These are phyloP conservation scores for Apeira syringaria DNA, from an alignment of 2,888 invertebrate species.

Conservation along the genomic window DNA sequence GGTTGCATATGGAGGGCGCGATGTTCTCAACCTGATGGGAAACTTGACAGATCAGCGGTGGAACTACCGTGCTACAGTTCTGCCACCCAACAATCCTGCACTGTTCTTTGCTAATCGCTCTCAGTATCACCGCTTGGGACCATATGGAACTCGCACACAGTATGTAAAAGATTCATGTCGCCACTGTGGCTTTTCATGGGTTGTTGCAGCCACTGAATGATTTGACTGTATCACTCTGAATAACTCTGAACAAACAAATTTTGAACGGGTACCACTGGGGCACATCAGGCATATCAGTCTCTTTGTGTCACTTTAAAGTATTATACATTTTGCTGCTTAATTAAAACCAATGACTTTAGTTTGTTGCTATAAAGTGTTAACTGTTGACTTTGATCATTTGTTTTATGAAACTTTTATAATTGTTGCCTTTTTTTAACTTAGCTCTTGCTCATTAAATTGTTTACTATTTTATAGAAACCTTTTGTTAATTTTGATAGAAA, in stretches of 20 bases:
- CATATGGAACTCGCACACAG: constrained; percentile 81
- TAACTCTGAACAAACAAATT: constrained; percentile 64
- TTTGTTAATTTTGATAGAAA: constrained; percentile 36
- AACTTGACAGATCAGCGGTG: constrained; percentile 81
- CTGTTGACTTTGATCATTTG: constrained; percentile 25
- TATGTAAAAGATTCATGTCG: constrained; percentile 81
- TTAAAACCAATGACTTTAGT: constrained; percentile 59
- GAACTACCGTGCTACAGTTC: constrained; percentile 79
- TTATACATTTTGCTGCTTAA: constrained; percentile 40
- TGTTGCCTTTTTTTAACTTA: constrained; percentile 33
- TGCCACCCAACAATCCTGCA: constrained; percentile 82
- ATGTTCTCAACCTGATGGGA: constrained; percentile 83
- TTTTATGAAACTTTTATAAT: constrained; percentile 27
- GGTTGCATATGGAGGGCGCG: constrained; percentile 77
- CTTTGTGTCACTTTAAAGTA: constrained; percentile 50
- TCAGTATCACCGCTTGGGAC: constrained; percentile 84
- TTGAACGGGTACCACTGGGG: constrained; percentile 65
- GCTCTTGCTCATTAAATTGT: constrained; percentile 39
- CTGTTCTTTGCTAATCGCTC: constrained; percentile 85
- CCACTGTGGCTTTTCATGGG: constrained; percentile 78
- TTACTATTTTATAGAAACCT: constrained; percentile 36
- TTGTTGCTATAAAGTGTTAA: constrained; percentile 36
- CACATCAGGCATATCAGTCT: constrained; percentile 69
- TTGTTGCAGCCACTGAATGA: constrained; percentile 76
- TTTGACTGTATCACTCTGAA: constrained; percentile 49